Conservation (phyloP, 2,888 invertebrate genomes). For the Amaurobius ferox region DNA sequence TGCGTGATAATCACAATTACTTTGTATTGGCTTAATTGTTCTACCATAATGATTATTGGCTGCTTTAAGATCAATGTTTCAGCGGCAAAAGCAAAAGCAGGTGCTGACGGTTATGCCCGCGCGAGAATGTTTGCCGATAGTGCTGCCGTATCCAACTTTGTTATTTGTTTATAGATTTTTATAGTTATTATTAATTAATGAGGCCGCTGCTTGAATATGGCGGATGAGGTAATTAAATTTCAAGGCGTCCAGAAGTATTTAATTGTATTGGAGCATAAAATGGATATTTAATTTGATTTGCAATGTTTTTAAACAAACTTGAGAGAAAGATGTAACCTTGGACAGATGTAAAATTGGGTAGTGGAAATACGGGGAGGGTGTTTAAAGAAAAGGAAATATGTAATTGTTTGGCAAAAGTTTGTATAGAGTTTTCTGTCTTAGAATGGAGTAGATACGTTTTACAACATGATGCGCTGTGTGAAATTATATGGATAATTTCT, state of each 20-base stretch:
- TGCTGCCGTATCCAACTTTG: slow-evolving; percentile 25
- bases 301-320: slow-evolving; percentile 17
- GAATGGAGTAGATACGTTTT: too few species aligned
- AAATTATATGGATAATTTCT: too few species aligned
- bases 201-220: neutral
- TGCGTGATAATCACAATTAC: slow-evolving; percentile 71
- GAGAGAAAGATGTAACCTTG: neutral
- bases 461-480: too few species aligned
- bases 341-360: too few species aligned
- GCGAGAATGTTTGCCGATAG: slow-evolving; percentile 55
- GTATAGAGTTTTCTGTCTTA: too few species aligned
- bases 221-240: slow-evolving; percentile 6
- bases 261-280: slow-evolving; percentile 33
- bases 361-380: too few species aligned
- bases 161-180: slow-evolving; percentile 67
- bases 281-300: slow-evolving; percentile 46
- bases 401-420: too few species aligned
- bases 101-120: slow-evolving; percentile 34
- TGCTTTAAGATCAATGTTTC: slow-evolving; percentile 48
- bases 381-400: too few species aligned
- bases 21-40: slow-evolving; percentile 68
- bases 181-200: slow-evolving; percentile 59
- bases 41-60: slow-evolving; percentile 63
- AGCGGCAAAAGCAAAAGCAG: slow-evolving; percentile 47
- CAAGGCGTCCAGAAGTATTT: neutral